Percentiles rank a stretch among this genome's conserved stretches.
These are phyloP conservation scores for Sebastes fasciatus DNA, from an alignment of 2,113 vertebrate species.

Conservation along the genomic window DNA sequence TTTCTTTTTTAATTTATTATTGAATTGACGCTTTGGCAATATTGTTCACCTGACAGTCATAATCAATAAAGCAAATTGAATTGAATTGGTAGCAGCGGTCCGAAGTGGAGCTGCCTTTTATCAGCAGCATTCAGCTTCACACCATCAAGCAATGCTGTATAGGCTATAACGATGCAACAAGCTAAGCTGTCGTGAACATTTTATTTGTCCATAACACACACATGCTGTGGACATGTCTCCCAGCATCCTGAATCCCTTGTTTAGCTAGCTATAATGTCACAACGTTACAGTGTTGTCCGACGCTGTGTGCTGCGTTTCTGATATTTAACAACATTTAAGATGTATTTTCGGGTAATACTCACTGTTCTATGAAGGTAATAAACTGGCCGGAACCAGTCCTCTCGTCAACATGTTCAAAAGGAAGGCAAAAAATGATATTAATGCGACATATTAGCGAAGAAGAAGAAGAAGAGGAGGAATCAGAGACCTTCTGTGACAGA, in stretches of 20 bases:
- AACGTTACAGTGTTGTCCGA: conserved; percentile 17
- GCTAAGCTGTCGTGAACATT: neutral
- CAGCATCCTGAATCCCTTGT: conserved; percentile 51
- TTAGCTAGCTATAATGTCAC: conserved; percentile 16
- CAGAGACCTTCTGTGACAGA: conserved; percentile 42
- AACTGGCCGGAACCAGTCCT: neutral
- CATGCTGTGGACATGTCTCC: neutral
- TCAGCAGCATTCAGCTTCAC: neutral
- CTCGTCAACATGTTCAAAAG: conserved; percentile 49
- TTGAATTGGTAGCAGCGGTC: conserved; percentile 8
- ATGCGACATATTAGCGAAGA: conserved; percentile 8
- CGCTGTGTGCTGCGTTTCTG: neutral
- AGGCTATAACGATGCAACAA: neutral
- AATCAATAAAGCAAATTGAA: no score
- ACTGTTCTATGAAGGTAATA: conserved; percentile 55
- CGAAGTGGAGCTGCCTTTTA: neutral
- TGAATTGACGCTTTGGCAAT: no score
- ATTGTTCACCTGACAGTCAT: no score
- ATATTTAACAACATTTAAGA: neutral
- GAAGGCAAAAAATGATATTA: conserved; percentile 17
- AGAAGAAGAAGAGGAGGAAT: conserved; percentile 7
- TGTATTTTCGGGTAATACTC: conserved; percentile 41
- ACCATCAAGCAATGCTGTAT: neutral
- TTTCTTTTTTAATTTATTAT: no score
- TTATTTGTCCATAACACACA: neutral